A percentile compares a stretch with the other conserved stretches of the same genome.
Evolutionary conservation across 2,797 vertebrate genomes (phyloP).

Genomic region (Pelobates cultripes): DNA sequence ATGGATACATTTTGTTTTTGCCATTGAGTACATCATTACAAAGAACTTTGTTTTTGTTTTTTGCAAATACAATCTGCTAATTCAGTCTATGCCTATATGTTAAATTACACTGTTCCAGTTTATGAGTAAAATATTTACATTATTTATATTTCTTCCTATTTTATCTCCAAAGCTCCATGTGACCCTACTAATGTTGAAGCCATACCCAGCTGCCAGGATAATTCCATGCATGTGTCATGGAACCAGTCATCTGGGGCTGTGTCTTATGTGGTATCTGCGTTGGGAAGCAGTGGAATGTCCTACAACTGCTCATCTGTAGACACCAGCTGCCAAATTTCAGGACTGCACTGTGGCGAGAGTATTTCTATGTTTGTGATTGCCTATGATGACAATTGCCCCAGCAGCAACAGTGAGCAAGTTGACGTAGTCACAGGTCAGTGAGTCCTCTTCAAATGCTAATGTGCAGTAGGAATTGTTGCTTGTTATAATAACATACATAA

Average conservation of each 20-base stretch:
- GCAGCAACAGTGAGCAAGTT: conserved; percentile 61
- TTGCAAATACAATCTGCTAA: too few species aligned
- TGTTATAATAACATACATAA: too few species aligned
- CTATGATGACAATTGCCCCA: conserved; percentile 71
- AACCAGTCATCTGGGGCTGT: conserved; percentile 69
- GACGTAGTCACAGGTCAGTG: conserved; percentile 71
- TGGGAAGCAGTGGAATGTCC: conserved; percentile 64
- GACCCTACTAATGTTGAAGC: conserved; percentile 70
- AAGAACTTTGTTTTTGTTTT: too few species aligned
- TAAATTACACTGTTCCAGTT: too few species aligned
- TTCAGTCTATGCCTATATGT: too few species aligned
- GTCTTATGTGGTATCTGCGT: conserved; percentile 68
- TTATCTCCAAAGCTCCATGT: conserved; percentile 74
- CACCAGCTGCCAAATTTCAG: conserved; percentile 71
- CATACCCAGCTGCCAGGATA: conserved; percentile 60
- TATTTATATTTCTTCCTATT: conserved; percentile 3
- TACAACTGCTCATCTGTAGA: conserved; percentile 73
- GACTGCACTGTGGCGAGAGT: conserved; percentile 72
- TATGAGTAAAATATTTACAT: too few species aligned
- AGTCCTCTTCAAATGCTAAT: neutral
- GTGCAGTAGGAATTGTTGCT: neutral
- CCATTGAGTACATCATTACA: too few species aligned
- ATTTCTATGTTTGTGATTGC: conserved; percentile 71
- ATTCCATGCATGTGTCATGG: conserved; percentile 72
- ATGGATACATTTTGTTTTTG: too few species aligned